Conservation (phyloP, 2,888 invertebrate genomes). For the Calliopum simillimum region DNA sequence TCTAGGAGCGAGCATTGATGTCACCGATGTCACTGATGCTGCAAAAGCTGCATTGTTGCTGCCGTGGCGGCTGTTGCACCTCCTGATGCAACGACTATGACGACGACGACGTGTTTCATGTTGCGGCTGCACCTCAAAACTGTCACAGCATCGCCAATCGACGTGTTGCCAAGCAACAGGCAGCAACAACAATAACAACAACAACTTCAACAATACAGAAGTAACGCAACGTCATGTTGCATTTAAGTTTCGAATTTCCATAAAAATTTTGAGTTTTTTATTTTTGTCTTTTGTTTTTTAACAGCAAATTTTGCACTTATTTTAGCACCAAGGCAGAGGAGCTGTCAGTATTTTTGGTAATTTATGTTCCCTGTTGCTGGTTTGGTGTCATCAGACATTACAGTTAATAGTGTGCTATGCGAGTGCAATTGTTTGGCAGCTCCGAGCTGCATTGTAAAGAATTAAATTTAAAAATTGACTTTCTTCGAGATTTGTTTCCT, state of each 20-base stretch:
- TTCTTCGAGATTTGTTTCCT: too few relatives aligned
- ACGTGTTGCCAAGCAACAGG: neutral
- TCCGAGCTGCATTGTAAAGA: too few relatives aligned
- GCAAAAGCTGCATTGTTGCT: neutral
- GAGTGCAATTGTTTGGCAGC: too few relatives aligned
- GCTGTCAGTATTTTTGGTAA: too few relatives aligned
- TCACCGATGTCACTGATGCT: neutral
- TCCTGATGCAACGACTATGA: slow-evolving; percentile 1
- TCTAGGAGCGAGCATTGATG: slow-evolving; percentile 8
- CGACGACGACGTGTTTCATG: slow-evolving; percentile 15
- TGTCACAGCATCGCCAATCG: neutral
- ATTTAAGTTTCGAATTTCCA: slow-evolving; percentile 34
- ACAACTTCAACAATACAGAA: neutral
- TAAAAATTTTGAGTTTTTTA: neutral
- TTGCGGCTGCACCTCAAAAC: slow-evolving; percentile 2
- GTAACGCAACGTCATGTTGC: slow-evolving; percentile 17
- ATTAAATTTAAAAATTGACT: too few relatives aligned
- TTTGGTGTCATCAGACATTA: too few relatives aligned
- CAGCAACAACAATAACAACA: neutral
- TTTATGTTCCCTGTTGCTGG: too few relatives aligned
- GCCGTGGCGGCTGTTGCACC: neutral
- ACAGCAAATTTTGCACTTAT: too few relatives aligned
- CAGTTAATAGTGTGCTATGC: too few relatives aligned
- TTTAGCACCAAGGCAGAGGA: too few relatives aligned
- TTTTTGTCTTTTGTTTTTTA: too few relatives aligned